Percentiles rank a stretch among this genome's conserved stretches.
Conservation (phyloP, 2,797 vertebrate species). For the Epinephelus coioides region DNA sequence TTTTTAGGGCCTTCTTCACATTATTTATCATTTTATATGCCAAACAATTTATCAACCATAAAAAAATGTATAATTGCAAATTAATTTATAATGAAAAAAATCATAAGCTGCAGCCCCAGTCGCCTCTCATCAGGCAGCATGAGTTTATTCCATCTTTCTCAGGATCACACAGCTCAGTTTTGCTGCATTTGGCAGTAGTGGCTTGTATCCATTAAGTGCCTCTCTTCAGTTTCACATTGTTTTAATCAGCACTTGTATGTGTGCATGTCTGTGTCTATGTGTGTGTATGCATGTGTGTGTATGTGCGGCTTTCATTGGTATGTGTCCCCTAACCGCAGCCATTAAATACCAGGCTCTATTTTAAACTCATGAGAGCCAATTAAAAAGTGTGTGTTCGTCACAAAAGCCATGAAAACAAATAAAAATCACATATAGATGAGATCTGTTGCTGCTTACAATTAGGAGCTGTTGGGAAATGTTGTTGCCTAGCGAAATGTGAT, state of each 20-base stretch:
- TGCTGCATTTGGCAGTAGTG: slow-evolving; percentile 60
- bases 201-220: slow-evolving; percentile 74
- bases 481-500: slow-evolving; percentile 61
- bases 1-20: neutral
- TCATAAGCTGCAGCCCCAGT: slow-evolving; percentile 11
- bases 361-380: slow-evolving; percentile 73
- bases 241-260: slow-evolving; percentile 74
- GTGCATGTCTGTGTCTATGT: slow-evolving; percentile 28
- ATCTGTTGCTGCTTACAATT: slow-evolving; percentile 71
- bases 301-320: slow-evolving; percentile 66
- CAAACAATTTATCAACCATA: slow-evolving; percentile 1
- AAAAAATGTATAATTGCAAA: neutral
- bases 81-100: slow-evolving; percentile 12
- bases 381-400: slow-evolving; percentile 75
- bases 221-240: slow-evolving; percentile 78
- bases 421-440: slow-evolving; percentile 72
- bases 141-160: slow-evolving; percentile 32
- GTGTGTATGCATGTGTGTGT: slow-evolving; percentile 27
- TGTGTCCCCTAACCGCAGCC: slow-evolving; percentile 77
- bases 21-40: neutral
- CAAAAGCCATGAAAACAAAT: slow-evolving; percentile 80
- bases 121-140: slow-evolving; percentile 18
- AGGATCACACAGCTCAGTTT: slow-evolving; percentile 44
- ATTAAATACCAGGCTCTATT: slow-evolving; percentile 77
- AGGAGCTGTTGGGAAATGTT: slow-evolving; percentile 66